Base-by-base conservation (phyloP, 2,113 vertebrate species). In the Cryptomyrus ogoouensis region DNA sequence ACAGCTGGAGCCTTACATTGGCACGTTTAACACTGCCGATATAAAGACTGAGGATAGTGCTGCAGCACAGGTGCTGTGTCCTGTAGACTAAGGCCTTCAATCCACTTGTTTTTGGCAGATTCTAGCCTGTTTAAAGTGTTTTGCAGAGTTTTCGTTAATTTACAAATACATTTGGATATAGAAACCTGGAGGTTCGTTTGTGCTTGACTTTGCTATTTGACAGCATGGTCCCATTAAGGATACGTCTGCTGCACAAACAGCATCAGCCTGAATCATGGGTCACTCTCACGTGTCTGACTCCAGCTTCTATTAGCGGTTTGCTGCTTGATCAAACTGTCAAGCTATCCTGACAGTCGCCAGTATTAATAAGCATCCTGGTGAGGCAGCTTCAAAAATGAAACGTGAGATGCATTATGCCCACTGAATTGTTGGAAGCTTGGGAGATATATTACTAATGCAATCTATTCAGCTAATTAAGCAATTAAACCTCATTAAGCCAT, bases 381-480 rank as follows among this genome's bases (percentile, higher is more conserved):
- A 53, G 88, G 74, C 50, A 15, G 31, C n/a, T 83, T 42, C 52
- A 52, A 49, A 52, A 21, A 49, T 83, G 50, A 83, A 89, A 83
- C 27, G 53, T 13, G 53, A 27, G 31, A 58, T 27, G 8, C 31
- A 19, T 83, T 89, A 47, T 89, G 6, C 70, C 27, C 77, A 46
- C 70, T 27, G n/a, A 89, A 58, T 27, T 27, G 83, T 21, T 84
- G 46, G 21, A 89, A 77, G 39, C 42, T 77, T 39, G 53, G 50
- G 52, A 89, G 39, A 58, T 39, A 77, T 84, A 52, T 66, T 84
- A 42, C 35, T 21, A 88, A 74, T 49, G 83, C 31, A 56, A 50
- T 83, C 24, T 83, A 88, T 88, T 39, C 70, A 88, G 42, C 56
- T 83, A 90, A 88, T 90, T 88, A 88, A 47, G 87, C 39, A 88